These are phyloP conservation scores for Rhyacichthys aspro DNA, from an alignment of 2,797 vertebrate genomes.

Conservation along the genomic window DNA sequence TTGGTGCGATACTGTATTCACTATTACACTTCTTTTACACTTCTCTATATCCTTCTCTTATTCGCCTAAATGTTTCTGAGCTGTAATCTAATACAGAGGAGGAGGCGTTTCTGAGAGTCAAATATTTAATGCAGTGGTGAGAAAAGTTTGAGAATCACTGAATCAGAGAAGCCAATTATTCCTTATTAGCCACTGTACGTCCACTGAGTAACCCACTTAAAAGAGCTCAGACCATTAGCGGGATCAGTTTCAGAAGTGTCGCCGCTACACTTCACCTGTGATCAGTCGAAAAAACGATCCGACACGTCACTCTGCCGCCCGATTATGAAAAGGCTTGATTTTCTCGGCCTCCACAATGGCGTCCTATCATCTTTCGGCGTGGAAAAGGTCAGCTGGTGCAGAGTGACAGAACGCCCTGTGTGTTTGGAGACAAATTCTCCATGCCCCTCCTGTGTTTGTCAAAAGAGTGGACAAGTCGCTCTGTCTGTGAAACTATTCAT, in stretches of 20 bases:
- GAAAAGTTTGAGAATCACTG: not conserved
- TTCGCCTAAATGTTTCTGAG: too few species aligned
- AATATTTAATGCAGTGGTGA: too few species aligned
- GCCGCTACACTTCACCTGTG: conserved; percentile 58
- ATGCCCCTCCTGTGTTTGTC: conserved; percentile 33
- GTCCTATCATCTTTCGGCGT: conserved; percentile 70
- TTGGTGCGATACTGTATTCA: too few species aligned
- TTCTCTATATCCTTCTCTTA: too few species aligned
- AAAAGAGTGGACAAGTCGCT: conserved; percentile 23
- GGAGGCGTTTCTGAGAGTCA: too few species aligned
- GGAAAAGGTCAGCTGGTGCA: conserved; percentile 65
- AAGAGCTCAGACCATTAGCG: conserved; percentile 55
- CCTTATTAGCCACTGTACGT: conserved; percentile 29
- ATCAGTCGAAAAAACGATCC: conserved; percentile 30
- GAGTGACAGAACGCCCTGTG: conserved; percentile 55
- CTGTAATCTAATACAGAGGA: too few species aligned
- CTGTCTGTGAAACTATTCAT: conserved; percentile 27
- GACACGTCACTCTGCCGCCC: conserved; percentile 45
- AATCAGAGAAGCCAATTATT: conserved; percentile 13
- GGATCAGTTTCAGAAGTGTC: conserved; percentile 65
- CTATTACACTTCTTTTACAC: too few species aligned
- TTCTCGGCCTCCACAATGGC: conserved; percentile 59
- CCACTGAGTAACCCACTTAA: conserved; percentile 60
- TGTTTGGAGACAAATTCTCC: conserved; percentile 58
- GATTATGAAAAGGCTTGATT: conserved; percentile 68